These are phyloP conservation scores for Pangasius sanitwongsei DNA, from an alignment of 2,797 vertebrate genomes.

Conservation along the genomic window DNA sequence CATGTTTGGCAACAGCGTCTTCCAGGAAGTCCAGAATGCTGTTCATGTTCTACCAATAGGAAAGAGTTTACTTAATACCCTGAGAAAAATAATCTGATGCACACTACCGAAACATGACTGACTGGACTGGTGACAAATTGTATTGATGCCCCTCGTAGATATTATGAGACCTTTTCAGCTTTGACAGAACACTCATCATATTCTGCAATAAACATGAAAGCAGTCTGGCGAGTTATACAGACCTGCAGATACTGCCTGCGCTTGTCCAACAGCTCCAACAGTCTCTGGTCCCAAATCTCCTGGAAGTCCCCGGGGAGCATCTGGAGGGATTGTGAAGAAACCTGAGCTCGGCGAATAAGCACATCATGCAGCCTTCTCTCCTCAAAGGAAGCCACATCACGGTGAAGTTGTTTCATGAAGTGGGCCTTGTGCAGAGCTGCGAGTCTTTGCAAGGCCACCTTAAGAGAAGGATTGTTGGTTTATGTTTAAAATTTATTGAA, in stretches of 20 bases:
- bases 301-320: slow-evolving; percentile 53
- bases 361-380: slow-evolving; percentile 70
- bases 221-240: neutral
- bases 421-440: slow-evolving; percentile 43
- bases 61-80: neutral
- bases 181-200: neutral
- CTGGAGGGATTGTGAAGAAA: slow-evolving; percentile 23
- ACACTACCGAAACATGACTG: neutral
- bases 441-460: slow-evolving; percentile 49
- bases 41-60: slow-evolving; percentile 72
- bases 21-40: slow-evolving; percentile 69
- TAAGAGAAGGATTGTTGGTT: neutral
- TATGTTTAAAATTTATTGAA: neutral
- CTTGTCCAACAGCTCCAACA: slow-evolving; percentile 64
- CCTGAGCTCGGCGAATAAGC: slow-evolving; percentile 57
- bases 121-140: neutral
- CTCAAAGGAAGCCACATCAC: slow-evolving; percentile 66
- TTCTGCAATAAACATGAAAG: neutral
- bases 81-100: neutral
- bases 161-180: neutral
- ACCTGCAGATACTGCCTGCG: slow-evolving; percentile 69
- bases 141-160: neutral
- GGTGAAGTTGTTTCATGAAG: slow-evolving; percentile 62
- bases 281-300: slow-evolving; percentile 59
- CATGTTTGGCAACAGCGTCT: slow-evolving; percentile 59